phyloP scores from a whole-genome alignment of 92 coral and sea anemone species.

The Phymanthus crucifer region DNA sequence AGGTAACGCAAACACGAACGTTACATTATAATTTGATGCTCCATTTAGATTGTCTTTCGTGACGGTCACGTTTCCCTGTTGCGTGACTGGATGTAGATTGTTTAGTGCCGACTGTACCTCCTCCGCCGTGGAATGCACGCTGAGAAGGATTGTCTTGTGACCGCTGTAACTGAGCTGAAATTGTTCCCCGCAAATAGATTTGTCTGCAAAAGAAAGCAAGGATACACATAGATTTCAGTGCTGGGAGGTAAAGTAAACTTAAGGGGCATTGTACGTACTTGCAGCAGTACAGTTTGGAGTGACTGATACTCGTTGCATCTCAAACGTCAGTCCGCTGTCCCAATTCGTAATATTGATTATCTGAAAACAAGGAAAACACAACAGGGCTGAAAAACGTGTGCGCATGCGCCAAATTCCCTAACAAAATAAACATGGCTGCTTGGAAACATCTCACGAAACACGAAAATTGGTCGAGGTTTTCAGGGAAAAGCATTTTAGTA shows the following conservation, averaged over 20 bases:
- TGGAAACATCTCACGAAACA: no score
- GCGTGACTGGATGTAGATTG: slow-evolving; percentile 48
- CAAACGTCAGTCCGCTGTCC: slow-evolving; percentile 55
- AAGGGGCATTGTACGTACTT: not conserved
- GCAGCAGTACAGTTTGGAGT: not conserved
- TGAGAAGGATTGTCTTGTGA: slow-evolving; percentile 29
- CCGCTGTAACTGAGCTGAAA: slow-evolving; percentile 62
- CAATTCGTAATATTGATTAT: slow-evolving; percentile 61
- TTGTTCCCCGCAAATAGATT: slow-evolving; percentile 8
- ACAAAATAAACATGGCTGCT: no score
- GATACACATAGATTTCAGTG: not conserved
- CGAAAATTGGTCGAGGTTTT: no score
- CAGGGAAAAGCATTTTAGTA: no score
- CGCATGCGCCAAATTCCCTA: no score
- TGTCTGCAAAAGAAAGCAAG: not conserved
- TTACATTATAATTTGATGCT: slow-evolving; percentile 48
- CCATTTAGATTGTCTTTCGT: slow-evolving; percentile 43
- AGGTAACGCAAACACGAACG: slow-evolving; percentile 58
- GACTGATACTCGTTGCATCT: slow-evolving; percentile 39
- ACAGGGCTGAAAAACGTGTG: no score
- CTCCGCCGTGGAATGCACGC: slow-evolving; percentile 39
- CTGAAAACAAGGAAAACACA: no score
- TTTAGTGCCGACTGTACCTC: slow-evolving; percentile 58
- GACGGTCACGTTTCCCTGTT: slow-evolving; percentile 65
- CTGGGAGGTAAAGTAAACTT: no score